These are phyloP conservation scores for Morinoia aosen DNA, from an alignment of 2,888 invertebrate genomes.

Conservation along the genomic window DNA sequence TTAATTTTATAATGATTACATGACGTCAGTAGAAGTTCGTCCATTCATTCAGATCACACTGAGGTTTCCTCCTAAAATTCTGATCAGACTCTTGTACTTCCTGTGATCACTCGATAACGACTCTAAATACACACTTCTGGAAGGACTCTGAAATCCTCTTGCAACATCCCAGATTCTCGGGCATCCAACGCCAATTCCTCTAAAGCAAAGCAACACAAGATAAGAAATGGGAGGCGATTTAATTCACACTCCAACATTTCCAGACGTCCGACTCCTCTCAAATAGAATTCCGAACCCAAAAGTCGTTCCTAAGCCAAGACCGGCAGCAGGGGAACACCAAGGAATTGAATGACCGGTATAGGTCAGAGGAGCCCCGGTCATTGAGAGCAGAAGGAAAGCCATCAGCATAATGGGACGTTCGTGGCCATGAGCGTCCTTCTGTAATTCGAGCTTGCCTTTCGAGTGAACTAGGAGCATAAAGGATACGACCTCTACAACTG, in stretches of 20 bases:
- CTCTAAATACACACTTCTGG: no score
- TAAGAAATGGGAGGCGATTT: neutral
- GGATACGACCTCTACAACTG: no score
- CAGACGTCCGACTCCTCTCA: neutral
- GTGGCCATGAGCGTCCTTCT: neutral
- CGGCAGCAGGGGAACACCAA: neutral
- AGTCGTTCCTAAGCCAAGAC: neutral
- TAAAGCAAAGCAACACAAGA: neutral
- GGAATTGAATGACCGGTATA: neutral
- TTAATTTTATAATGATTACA: no score
- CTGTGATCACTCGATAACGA: no score
- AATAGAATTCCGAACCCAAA: neutral
- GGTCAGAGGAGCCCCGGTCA: neutral
- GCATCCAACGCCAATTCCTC: neutral
- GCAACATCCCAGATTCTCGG: neutral
- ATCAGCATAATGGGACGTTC: neutral
- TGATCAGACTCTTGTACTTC: no score
- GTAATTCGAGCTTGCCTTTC: neutral
- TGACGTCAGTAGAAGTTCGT: no score
- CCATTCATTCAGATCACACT: no score
- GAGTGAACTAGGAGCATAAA: no score
- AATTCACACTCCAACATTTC: neutral
- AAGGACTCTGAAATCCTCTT: neutral
- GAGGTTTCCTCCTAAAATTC: no score
- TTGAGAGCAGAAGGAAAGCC: neutral